Conservation (phyloP, 2,113 vertebrate species). For the Saguinus midas region DNA sequence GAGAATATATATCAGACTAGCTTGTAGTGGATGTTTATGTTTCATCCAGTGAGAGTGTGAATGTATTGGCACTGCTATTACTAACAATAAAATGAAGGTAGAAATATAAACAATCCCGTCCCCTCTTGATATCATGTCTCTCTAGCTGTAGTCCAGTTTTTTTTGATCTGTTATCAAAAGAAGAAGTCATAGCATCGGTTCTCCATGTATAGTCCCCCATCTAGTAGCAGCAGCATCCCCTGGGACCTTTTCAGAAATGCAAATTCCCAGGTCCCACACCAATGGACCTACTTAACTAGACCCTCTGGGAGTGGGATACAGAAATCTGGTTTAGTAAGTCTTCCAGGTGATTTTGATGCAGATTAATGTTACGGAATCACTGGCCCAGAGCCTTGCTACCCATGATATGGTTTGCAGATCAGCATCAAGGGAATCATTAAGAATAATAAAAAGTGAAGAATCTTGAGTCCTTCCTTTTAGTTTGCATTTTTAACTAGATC, state of each 20-base stretch:
- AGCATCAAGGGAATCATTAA: not conserved
- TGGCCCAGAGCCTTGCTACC: not conserved
- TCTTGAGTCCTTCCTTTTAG: not conserved
- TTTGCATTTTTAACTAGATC: slow-evolving; percentile 9
- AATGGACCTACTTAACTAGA: not conserved
- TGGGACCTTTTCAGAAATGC: not conserved
- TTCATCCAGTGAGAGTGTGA: not conserved
- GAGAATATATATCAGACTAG: not conserved
- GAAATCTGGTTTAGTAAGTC: not conserved
- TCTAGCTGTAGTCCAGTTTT: not conserved
- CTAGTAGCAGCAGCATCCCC: not conserved
- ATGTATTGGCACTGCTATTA: not conserved
- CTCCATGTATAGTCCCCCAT: not conserved
- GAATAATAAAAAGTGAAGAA: not conserved
- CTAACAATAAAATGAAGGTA: slow-evolving; percentile 6
- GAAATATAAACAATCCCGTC: not conserved
- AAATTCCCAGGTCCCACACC: not conserved
- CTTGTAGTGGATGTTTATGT: not conserved
- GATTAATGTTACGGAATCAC: not conserved
- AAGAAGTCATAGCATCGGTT: not conserved
- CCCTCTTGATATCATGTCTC: not conserved
- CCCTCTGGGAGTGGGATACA: not conserved
- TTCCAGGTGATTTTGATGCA: not conserved
- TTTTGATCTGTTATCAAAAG: not conserved
- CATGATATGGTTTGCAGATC: not conserved